Base-by-base conservation (phyloP, 2,797 vertebrate species). In the Scolopax bukidnonensis region DNA sequence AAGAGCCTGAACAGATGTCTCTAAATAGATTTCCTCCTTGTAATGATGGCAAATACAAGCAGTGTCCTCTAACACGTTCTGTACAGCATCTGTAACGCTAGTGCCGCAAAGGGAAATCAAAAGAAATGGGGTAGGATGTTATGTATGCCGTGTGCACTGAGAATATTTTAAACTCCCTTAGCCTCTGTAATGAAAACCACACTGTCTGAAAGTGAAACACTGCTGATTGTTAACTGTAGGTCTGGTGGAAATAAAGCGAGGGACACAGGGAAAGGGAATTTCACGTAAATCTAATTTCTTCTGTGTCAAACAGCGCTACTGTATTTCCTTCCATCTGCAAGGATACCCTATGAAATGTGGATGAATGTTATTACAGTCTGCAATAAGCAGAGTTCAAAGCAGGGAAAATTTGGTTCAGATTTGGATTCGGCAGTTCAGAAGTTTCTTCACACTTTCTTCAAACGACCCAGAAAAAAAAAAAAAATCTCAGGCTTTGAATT, bases 281-380 rank as follows among this genome's bases (percentile, higher is more conserved):
- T 97, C 91, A 96, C 89, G 45, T 96, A 95, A 97, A 97, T 97
- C 95, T 97, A 96, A 97, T 97, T 97, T 96, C 95, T 97, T 96
- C 92, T 95, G 95, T 96, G 95, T 97, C 95, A 96, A 96, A 96
- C 96, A 97, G 92, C 0, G 89, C 93, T 97, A 96, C 95, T 96
- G 95, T 93, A 95, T 94, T 95, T 95, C 87, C 90, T 93, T 69
- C 91, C 95, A 92, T 93, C 86, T 93, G 94, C 81, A 85, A 91
- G 70, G 93, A 94, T 89, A 87, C 89, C 70, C 82, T 91, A 68
- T 94, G 96, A 96, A 96, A 97, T 87, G 87, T 83, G 92, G 92
- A 93, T 38, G 92, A 96, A 96, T 95, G 94, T 96, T 97, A 95
- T 95, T 95, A 78, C 86, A 96, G 91, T 93, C 56, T 96, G 93